Conservation (phyloP, 1,140 invertebrate genomes). For the Homarus americanus region DNA sequence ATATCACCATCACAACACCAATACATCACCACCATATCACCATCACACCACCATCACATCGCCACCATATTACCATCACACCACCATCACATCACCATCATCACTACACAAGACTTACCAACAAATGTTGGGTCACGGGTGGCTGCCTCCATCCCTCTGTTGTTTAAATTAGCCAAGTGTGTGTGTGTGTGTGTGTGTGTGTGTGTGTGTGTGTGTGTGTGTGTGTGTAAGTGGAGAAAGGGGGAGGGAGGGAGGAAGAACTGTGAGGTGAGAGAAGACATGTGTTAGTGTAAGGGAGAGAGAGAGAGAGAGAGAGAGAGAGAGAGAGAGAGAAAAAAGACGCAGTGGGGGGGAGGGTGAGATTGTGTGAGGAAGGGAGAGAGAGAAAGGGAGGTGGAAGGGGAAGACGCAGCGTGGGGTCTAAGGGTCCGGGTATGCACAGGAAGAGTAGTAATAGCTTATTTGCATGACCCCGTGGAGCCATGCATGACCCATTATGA, state of each 20-base stretch:
- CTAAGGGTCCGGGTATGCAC: conserved; percentile 1
- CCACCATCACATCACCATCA: no score
- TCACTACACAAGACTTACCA: no score
- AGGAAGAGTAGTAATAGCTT: background rate
- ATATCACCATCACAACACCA: no score
- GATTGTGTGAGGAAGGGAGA: background rate
- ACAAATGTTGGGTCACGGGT: no score
- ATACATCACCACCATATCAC: no score
- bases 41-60: no score
- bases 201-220: no score
- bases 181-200: no score
- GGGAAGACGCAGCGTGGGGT: background rate
- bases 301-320: background rate
- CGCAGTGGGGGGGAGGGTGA: background rate
- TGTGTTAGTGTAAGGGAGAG: background rate
- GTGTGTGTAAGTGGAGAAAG: background rate
- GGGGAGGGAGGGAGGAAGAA: background rate
- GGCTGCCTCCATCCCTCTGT: no score
- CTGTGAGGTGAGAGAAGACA: background rate
- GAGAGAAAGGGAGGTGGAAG: background rate
- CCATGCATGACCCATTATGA: conserved; percentile 2
- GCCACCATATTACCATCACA: no score
- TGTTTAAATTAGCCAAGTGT: no score
- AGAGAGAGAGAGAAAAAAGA: background rate
- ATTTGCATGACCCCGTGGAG: conserved; percentile 11